Conservation (phyloP, 1,140 invertebrate genomes). For the Maconellicoccus hirsutus region DNA sequence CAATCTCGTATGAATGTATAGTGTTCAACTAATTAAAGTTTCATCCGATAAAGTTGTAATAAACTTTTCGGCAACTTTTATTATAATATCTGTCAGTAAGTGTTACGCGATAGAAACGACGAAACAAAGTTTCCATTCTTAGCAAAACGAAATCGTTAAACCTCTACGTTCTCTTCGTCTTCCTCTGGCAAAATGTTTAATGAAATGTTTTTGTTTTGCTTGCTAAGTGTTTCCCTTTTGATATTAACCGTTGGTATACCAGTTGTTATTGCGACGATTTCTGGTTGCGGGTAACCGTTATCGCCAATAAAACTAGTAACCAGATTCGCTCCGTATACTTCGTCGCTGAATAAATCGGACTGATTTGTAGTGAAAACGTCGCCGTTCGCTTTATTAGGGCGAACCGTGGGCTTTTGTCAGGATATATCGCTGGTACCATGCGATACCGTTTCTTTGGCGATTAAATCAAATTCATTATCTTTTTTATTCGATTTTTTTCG, state of each 20-base stretch:
- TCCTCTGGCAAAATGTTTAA: constrained; percentile 12
- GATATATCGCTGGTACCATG: neutral
- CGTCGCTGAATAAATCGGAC: neutral
- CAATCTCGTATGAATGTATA: too few species aligned
- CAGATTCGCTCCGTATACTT: neutral
- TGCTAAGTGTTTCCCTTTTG: neutral
- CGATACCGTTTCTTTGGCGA: neutral
- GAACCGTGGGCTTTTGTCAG: constrained; percentile 6
- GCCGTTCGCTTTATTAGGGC: neutral
- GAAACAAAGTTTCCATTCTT: neutral
- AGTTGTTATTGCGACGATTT: constrained; percentile 27
- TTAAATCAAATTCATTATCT: neutral
- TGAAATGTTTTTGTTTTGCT: neutral
- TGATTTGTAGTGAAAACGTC: neutral
- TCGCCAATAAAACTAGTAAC: constrained; percentile 23
- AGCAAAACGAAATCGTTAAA: neutral
- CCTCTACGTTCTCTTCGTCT: constrained; percentile 13
- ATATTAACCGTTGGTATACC: constrained; percentile 17
- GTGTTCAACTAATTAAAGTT: neutral
- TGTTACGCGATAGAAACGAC: neutral
- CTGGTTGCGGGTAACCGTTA: constrained; percentile 25
- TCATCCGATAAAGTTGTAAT: neutral
- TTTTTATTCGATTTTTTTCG: neutral
- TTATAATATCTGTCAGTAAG: neutral
- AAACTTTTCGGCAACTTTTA: constrained; percentile 2